Percentiles rank a stretch among this genome's conserved stretches.
phyloP scores from a whole-genome alignment of 1,140 invertebrate species.

The Drosophila sechellia region DNA sequence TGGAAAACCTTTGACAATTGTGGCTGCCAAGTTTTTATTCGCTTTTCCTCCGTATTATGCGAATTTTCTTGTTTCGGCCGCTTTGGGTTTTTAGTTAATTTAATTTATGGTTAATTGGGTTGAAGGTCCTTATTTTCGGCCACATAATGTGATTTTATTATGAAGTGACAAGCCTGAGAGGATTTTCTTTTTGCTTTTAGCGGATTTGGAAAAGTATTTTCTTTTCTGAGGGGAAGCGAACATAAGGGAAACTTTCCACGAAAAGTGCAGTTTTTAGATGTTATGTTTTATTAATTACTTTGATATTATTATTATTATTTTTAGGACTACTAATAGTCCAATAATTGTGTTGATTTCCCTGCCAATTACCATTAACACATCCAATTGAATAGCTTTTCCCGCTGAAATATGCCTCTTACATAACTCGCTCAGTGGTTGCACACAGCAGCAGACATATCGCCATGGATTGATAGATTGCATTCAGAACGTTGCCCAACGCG shows the following conservation, averaged over 20 bases:
- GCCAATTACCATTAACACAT: not conserved
- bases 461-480: slow-evolving; percentile 78
- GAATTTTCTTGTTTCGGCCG: slow-evolving; percentile 24
- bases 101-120: slow-evolving; percentile 74
- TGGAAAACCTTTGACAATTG: slow-evolving; percentile 57
- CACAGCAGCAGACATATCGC: slow-evolving; percentile 19
- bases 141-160: slow-evolving; percentile 62
- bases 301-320: too few species aligned
- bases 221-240: too few species aligned
- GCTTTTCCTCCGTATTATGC: slow-evolving; percentile 19
- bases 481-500: slow-evolving; percentile 70
- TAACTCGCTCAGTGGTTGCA: slow-evolving; percentile 68
- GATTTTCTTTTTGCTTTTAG: slow-evolving; percentile 3
- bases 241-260: not conserved
- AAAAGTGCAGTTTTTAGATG: not conserved
- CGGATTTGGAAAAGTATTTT: slow-evolving; percentile 7
- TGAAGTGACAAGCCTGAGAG: slow-evolving; percentile 61
- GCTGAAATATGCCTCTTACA: slow-evolving; percentile 58
- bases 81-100: slow-evolving; percentile 60
- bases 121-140: slow-evolving; percentile 56
- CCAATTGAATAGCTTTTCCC: not conserved
- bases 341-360: not conserved
- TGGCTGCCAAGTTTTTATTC: slow-evolving; percentile 34
- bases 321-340: too few species aligned
- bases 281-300: too few species aligned